Evolutionary conservation across 2,113 vertebrate genomes (phyloP), one percentile per base, ranked within the genome.

Genomic region (Piaya cayana): DNA sequence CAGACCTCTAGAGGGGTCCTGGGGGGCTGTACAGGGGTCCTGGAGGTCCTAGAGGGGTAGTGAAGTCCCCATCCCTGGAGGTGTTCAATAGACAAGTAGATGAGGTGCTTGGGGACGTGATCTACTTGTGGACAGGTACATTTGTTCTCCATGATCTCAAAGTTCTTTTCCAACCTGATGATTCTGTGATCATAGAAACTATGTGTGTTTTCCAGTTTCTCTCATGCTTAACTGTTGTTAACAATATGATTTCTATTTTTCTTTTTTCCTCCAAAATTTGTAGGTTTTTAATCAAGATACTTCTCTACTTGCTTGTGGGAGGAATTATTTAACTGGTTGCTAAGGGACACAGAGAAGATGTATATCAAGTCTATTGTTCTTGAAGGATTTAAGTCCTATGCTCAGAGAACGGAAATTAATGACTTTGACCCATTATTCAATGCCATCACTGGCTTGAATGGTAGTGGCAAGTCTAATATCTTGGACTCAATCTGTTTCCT

Each of bases 371-470:
- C 99, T 10, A 98, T 99, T 60, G 71, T 99, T 37, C 67, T 99
- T 5, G 99, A 99, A 8, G 99, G 99, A 23, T 99, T 99, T 93
- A 99, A 99, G 67, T 99, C 99, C 45, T 99, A 99, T 92, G 99
- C 99, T 3, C 98, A 99, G 80, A 98, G 98, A 91, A 99, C 99
- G 1, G 99, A 99, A 93, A 98, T 99, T 69, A 75, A 75, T 90
- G 98, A 96, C 29, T 99, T 99, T 86, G 99, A 99, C 56, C 98
- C 98, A 3, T 97, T 99, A 4, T 99, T 99, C 94, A 99, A 99
- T 97, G 99, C 99, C 30, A 99, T 99, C 93, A 99, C 99, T 8
- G 99, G 99, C 32, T 97, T 99, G 64, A 99, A 99, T 93, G 99
- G 99, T 91, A 99, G 99, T 81, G 99, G 99, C 19, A 99, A 99